Conservation (phyloP, 23 tunicate genomes). For the Styela clava region DNA sequence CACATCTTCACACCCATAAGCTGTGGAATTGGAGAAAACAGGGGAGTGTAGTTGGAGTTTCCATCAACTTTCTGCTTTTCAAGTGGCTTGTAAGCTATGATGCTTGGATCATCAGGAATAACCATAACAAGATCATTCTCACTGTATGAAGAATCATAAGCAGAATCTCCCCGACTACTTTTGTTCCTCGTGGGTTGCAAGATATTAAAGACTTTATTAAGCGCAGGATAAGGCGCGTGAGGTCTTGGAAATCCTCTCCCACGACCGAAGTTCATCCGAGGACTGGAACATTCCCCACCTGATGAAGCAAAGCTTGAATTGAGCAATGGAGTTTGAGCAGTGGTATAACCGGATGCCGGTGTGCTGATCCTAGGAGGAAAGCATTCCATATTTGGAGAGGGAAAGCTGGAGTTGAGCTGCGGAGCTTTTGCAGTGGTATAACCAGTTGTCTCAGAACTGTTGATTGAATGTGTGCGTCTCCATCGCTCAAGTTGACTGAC, state of each 20-base stretch:
- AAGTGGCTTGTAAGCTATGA: constrained; percentile 8
- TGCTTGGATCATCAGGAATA: constrained; percentile 11
- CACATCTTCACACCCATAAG: background rate
- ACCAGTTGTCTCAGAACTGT: background rate
- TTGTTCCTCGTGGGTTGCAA: background rate
- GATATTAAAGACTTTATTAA: background rate
- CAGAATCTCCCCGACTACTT: background rate
- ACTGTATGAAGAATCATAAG: background rate
- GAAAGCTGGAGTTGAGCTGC: background rate
- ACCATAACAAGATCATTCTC: background rate
- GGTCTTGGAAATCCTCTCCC: background rate
- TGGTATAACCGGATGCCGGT: background rate
- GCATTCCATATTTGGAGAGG: background rate
- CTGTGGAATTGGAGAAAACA: background rate
- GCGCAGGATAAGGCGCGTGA: background rate
- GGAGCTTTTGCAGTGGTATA: constrained; percentile 9
- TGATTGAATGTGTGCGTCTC: background rate
- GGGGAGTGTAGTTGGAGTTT: background rate
- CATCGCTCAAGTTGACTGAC: background rate
- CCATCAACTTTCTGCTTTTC: background rate
- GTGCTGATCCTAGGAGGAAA: no score
- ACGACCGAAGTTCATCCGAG: background rate
- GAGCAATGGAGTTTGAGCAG: background rate
- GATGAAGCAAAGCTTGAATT: background rate
- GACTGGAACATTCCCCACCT: background rate